Base-by-base conservation (phyloP, 30 jellyfish, hydroid and myxozoan species). In the Aurelia aurita region DNA sequence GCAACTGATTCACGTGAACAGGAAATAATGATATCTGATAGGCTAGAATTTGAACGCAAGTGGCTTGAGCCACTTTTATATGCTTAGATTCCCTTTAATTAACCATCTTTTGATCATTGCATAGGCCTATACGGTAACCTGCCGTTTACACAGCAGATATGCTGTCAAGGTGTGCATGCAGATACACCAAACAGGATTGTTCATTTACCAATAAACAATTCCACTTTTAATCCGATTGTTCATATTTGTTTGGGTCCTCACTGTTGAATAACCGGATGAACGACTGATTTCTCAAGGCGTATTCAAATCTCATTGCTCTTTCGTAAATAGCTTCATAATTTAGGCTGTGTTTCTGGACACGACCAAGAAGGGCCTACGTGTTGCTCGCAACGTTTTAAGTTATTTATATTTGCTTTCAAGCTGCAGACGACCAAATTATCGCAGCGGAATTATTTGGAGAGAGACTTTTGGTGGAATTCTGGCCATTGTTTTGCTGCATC, bases 241-340 rank as follows among this genome's bases (percentile, higher is more conserved):
- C 21, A 25, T 74, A 53, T 20, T 74, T 74, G 67, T 26, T 49
- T 26, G 12, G 62, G 5, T 18, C 71, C 45, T 53, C 23, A 60
- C 62, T 23, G 74, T 55, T 58, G 86, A 74, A 55, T 74, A 55
- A 55, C 43, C 35, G 85, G 85, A 73, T 73, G 61, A 10, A 54
- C 32, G 16, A 18, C 35, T 0, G 60, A 55, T 32, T 72, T 74
- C 51, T 8, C 51, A 60, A 61, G 22, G 26, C 75, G 60, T 74
- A 53, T 39, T 4, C 61, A 32, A 26, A 74, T 72, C 60, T 28
- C 74, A 51, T 35, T 44, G 62, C 62, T 14, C 23, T 34, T 63
- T 55, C 23, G 59, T 58, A 74, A 74, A 74, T 55, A 74, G 86
- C 58, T 1, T 57, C 49, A 25, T 49, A 54, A 26, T 54, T 57